These are phyloP conservation scores for Creontiades dilutus DNA, from an alignment of 2,888 invertebrate species.

Conservation along the genomic window DNA sequence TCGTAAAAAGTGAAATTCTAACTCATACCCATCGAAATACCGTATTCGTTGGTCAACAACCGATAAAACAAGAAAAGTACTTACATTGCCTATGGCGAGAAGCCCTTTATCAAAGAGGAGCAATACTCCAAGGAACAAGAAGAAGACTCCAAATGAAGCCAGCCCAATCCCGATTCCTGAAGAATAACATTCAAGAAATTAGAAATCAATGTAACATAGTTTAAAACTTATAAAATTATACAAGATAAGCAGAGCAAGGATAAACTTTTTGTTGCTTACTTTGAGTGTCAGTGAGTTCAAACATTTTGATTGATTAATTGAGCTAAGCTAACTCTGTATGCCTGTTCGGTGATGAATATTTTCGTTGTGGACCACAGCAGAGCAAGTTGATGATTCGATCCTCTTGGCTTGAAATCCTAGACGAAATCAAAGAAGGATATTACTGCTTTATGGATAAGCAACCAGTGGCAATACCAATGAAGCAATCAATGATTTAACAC, in stretches of 20 bases:
- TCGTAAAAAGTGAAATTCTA: too few species aligned
- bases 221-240: constrained; percentile 55
- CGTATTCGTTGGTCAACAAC: not conserved
- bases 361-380: too few species aligned
- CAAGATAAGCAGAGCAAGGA: constrained; percentile 24
- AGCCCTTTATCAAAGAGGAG: constrained; percentile 97
- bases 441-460: too few species aligned
- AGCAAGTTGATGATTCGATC: too few species aligned
- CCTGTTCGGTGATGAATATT: too few species aligned
- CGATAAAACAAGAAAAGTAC: constrained; percentile 78
- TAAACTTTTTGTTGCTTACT: constrained; percentile 82
- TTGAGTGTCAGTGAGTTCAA: constrained; percentile 90
- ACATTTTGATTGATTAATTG: constrained; percentile 82
- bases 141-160: constrained; percentile 96
- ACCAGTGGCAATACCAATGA: too few species aligned
- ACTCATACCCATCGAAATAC: too few species aligned
- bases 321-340: too few species aligned
- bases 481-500: too few species aligned
- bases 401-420: too few species aligned
- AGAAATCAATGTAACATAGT: not conserved
- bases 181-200: constrained; percentile 61
- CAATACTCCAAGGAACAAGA: constrained; percentile 95
- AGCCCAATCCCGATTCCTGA: constrained; percentile 98
- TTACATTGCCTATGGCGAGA: constrained; percentile 99
- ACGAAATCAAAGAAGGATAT: too few species aligned